phyloP scores from a whole-genome alignment of 2,888 invertebrate genomes.

The Odontocerum albicorne region DNA sequence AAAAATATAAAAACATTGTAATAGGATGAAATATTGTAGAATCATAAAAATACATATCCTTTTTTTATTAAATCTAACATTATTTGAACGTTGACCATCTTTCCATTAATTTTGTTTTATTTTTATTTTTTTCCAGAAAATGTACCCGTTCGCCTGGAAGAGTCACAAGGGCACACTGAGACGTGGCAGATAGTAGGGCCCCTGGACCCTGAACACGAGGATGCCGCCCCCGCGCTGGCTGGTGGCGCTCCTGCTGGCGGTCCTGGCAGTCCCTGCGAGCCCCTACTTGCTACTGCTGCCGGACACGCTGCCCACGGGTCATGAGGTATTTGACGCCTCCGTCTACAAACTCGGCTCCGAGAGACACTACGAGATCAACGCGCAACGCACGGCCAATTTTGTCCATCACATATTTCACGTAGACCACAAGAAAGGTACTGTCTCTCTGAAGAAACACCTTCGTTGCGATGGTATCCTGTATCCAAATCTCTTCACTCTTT shows the following conservation, averaged over 20 bases:
- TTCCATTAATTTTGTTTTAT: no score
- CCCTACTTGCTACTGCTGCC: constrained; percentile 61
- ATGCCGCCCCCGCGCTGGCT: constrained; percentile 37
- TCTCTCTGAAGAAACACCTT: constrained; percentile 70
- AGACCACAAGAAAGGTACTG: constrained; percentile 72
- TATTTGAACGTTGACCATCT: no score
- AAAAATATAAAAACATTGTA: no score
- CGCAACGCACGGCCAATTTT: constrained; percentile 79
- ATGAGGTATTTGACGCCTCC: constrained; percentile 75
- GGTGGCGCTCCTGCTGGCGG: constrained; percentile 43
- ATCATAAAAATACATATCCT: no score
- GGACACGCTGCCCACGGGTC: constrained; percentile 63
- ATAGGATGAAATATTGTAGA: no score
- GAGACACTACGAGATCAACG: constrained; percentile 76
- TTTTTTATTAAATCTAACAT: no score
- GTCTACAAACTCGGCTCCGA: constrained; percentile 80
- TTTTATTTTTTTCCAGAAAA: constrained; percentile 31
- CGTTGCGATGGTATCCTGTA: constrained; percentile 81
- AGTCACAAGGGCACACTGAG: constrained; percentile 14
- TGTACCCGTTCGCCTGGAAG: constrained; percentile 19
- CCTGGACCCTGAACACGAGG: no score
- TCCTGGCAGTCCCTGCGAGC: constrained; percentile 44
- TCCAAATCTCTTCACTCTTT: constrained; percentile 82
- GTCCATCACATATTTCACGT: constrained; percentile 78
- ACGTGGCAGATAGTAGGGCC: constrained; percentile 31